Base-by-base conservation (phyloP, 2,113 vertebrate genomes). In the Planiliza haematocheilus region DNA sequence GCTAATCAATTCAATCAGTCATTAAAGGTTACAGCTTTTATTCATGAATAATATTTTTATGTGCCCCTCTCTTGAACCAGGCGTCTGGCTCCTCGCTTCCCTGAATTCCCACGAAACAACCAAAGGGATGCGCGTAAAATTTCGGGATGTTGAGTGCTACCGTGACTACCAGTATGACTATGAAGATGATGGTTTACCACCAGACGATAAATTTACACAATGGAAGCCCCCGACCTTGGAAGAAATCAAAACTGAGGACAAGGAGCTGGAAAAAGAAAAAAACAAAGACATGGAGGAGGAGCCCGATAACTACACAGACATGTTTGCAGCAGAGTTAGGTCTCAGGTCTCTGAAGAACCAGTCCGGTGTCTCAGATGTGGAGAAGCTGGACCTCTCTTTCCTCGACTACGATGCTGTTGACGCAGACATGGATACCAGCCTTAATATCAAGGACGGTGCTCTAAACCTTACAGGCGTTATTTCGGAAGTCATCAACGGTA, bases 11-110 rank as follows among this genome's bases (percentile, higher is more conserved):
- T 45, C 67, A 5, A 10, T 10, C n/a, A n/a, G n/a, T n/a, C 4
- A 43, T 20, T 43, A 30, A 30, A 30, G 24, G 24, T 30, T 30
- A 30, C 24, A 30, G 5, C 24, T 30, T 30, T 10, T 30, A 24
- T 10, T n/a, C n/a, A n/a, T n/a, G n/a, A 11, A 56, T 36, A 3
- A 60, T 49, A 24, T 61, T 30, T 65, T 3, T 72, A 13, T 58
- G 9, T 39, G 1, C 49, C 24, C 24, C n/a, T 75, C 10, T 61
- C 36, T 67, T 74, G 55, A 62, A 90, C 2, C 82, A 99, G 98
- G 98, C 58, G 86, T 95, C 20, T 99, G 98, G 98, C 95, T 98
- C 70, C 79, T 99, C 70, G 90, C 94, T 8, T 94, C 96, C 14
- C 91, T 97, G 78, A 96, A 92, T 76, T 93, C 93, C 16, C 92